phyloP scores from a whole-genome alignment of 2,888 invertebrate species.

The Drosophila siamana region DNA sequence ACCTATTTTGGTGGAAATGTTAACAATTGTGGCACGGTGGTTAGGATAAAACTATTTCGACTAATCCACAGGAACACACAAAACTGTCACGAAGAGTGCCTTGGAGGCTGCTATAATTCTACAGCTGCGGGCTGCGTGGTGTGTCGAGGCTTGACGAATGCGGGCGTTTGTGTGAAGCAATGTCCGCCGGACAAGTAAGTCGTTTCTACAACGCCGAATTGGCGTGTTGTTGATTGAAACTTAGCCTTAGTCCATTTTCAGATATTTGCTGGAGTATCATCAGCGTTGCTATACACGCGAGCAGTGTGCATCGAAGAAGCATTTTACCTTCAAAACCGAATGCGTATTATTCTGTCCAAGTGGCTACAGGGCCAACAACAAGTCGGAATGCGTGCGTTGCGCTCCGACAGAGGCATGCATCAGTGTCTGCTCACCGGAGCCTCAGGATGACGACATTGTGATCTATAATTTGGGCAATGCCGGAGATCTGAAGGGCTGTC shows the following conservation, averaged over 20 bases:
- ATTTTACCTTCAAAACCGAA: conserved; percentile 46
- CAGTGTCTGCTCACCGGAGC: conserved; percentile 60
- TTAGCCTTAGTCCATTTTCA: conserved; percentile 46
- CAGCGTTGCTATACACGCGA: conserved; percentile 89
- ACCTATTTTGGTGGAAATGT: no score
- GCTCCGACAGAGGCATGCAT: conserved; percentile 53
- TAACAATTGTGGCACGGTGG: neutral
- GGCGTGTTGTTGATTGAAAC: conserved; percentile 21
- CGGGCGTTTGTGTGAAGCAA: conserved; percentile 87
- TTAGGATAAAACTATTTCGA: neutral
- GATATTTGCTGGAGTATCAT: conserved; percentile 71
- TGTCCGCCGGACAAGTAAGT: conserved; percentile 90
- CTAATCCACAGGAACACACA: conserved; percentile 50
- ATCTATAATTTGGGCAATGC: conserved; percentile 89
- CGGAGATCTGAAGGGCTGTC: conserved; percentile 90
- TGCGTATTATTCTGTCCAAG: conserved; percentile 75
- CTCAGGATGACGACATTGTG: conserved; percentile 17
- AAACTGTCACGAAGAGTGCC: conserved; percentile 90
- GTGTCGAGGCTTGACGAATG: conserved; percentile 88
- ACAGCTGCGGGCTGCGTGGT: conserved; percentile 88
- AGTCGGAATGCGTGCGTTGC: conserved; percentile 59
- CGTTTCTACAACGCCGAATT: conserved; percentile 3
- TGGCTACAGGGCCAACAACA: conserved; percentile 51
- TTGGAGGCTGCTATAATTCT: conserved; percentile 89
- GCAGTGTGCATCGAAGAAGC: conserved; percentile 87